Conservation (phyloP, 2,113 vertebrate species). For the Hippoglossus stenolepis region DNA sequence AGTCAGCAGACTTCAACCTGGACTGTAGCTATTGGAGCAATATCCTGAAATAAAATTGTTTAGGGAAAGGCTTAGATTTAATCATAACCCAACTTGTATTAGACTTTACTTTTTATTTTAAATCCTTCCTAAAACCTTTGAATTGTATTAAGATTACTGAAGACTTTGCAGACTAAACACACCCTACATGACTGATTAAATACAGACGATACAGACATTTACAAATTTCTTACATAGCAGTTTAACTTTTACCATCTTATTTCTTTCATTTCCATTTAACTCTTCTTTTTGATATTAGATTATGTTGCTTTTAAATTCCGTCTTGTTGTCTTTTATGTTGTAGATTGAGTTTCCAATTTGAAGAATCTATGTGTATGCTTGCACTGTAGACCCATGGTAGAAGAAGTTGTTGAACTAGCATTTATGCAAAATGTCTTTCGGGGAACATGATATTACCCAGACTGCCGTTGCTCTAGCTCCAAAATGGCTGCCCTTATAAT, state of each 20-base stretch:
- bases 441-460: conserved; percentile 6
- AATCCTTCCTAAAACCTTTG: too few relatives aligned
- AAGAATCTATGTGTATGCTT: background rate
- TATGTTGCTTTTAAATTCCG: too few relatives aligned
- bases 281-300: too few relatives aligned
- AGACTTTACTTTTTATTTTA: too few relatives aligned
- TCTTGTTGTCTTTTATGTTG: too few relatives aligned
- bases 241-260: too few relatives aligned
- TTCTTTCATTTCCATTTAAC: too few relatives aligned
- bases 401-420: conserved; percentile 23
- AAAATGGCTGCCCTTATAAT: conserved; percentile 52
- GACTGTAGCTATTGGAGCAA: background rate
- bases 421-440: background rate
- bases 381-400: background rate
- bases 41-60: background rate
- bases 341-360: background rate
- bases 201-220: too few relatives aligned
- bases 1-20: background rate
- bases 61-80: background rate
- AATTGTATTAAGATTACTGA: too few relatives aligned
- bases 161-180: too few relatives aligned
- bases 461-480: conserved; percentile 37
- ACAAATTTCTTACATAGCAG: too few relatives aligned
- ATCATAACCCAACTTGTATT: background rate
- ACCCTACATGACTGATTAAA: too few relatives aligned